Evolutionary conservation across 2,888 invertebrate species (phyloP).

Genomic region (Carcina quercana): DNA sequence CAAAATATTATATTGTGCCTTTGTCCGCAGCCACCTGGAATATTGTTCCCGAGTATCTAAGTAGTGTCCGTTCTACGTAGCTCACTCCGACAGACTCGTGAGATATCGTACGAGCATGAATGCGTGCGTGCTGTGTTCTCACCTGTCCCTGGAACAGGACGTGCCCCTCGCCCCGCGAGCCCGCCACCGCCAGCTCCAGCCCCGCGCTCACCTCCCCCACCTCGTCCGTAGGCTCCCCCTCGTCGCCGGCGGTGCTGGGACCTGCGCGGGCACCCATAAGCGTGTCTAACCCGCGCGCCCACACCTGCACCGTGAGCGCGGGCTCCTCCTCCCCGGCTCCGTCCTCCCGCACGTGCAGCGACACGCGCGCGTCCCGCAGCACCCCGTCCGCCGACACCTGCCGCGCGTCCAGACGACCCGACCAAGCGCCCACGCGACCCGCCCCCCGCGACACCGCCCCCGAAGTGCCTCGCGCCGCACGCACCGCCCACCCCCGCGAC

Average conservation of each 20-base stretch:
- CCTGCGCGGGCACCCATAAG: conserved; percentile 77
- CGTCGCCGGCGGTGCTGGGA: conserved; percentile 76
- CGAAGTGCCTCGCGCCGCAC: no score
- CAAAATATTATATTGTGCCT: background rate
- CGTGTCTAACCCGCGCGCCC: conserved; percentile 82
- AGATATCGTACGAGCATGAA: background rate
- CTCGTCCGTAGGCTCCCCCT: conserved; percentile 80
- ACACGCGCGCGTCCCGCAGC: no score
- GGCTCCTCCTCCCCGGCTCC: conserved; percentile 72
- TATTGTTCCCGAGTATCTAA: background rate
- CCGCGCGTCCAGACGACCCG: no score
- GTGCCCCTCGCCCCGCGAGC: background rate
- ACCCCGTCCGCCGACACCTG: no score
- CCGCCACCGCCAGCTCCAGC: conserved; percentile 69
- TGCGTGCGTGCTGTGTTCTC: background rate
- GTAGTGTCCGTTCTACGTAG: background rate
- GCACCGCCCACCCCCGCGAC: conserved; percentile 79
- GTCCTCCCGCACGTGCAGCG: conserved; percentile 69
- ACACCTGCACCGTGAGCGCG: conserved; percentile 78
- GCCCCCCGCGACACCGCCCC: conserved; percentile 14
- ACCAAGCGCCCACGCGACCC: no score
- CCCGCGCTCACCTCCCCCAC: conserved; percentile 61
- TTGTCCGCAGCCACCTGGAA: background rate
- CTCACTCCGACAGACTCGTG: background rate
- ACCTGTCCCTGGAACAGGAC: background rate